Evolutionary conservation across 2,797 vertebrate species (phyloP), one percentile per base, ranked within the genome.

Genomic region (Paratrypauchen microcephalus): DNA sequence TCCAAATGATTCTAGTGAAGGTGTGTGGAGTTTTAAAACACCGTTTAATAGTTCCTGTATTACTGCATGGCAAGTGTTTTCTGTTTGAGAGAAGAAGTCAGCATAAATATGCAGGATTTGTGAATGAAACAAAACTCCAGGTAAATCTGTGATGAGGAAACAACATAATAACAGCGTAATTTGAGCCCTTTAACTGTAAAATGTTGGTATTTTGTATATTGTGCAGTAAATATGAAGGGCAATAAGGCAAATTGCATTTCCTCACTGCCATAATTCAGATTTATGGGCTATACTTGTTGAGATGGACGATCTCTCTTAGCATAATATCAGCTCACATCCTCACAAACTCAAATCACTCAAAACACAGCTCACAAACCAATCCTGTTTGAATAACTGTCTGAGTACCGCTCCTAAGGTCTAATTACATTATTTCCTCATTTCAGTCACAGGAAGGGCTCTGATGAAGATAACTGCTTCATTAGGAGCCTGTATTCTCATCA

Each of bases 401-500:
- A 19, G 5, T 26, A 3, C 32, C n/a, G 21, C 26, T 0, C 12
- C 19, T 30, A 65, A 39, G 21, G 28, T 11, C 3, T 69, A 58
- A 41, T 55, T 5, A 3, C 26, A 58, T 55, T 41, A 59, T 45
- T 63, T 63, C 56, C 59, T 19, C 55, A 69, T 69, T 11, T 21
- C 45, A 4, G 19, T 32, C 36, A 73, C 41, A 36, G 6, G 0
- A 13, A 45, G 24, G 7, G n/a, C 8, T 75, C 70, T 71, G 47
- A 77, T 63, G 50, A 50, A 30, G 12, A 64, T 54, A 66, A 73
- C 5, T 47, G 57, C 66, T 41, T 47, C 60, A 67, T 75, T 32
- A 39, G 6, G 69, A 19, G 0, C 12, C 63, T 19, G 60, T 26
- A 70, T 56, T 41, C 52, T 70, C 52, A 28, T 78, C 75, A 78